These are phyloP conservation scores for Telmatherina bonti DNA, from an alignment of 2,797 vertebrate species.

Conservation along the genomic window DNA sequence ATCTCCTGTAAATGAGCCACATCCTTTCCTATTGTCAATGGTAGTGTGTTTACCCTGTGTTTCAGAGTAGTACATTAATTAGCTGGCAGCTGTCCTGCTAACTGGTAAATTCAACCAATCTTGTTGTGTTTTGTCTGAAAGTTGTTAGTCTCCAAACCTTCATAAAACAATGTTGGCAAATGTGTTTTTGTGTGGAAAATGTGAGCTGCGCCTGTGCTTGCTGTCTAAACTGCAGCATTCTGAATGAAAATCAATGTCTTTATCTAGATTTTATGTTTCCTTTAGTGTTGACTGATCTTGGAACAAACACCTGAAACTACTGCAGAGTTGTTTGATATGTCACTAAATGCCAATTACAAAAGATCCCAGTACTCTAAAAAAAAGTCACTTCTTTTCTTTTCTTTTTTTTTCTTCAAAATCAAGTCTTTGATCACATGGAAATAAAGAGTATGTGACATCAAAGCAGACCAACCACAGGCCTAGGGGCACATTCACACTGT, in stretches of 20 bases:
- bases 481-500: too few species aligned
- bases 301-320: too few species aligned
- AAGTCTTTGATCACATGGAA: neutral
- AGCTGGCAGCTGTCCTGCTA: neutral
- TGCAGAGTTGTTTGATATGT: too few species aligned
- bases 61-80: neutral
- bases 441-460: neutral
- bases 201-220: neutral
- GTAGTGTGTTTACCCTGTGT: neutral
- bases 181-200: neutral
- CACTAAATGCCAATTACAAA: too few species aligned
- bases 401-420: too few species aligned
- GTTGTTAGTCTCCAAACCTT: too few species aligned
- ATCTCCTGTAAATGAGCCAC: too few species aligned
- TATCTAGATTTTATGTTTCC: neutral
- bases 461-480: slow-evolving; percentile 44
- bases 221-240: neutral
- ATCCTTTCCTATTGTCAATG: neutral
- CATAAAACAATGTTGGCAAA: too few species aligned
- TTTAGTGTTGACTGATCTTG: neutral
- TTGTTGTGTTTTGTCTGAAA: neutral
- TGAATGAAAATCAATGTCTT: neutral
- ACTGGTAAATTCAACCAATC: neutral
- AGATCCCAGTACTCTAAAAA: too few species aligned
- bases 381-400: too few species aligned